Evolutionary conservation across 1,140 invertebrate species (phyloP).

Genomic region (Aphaenogaster floridana): DNA sequence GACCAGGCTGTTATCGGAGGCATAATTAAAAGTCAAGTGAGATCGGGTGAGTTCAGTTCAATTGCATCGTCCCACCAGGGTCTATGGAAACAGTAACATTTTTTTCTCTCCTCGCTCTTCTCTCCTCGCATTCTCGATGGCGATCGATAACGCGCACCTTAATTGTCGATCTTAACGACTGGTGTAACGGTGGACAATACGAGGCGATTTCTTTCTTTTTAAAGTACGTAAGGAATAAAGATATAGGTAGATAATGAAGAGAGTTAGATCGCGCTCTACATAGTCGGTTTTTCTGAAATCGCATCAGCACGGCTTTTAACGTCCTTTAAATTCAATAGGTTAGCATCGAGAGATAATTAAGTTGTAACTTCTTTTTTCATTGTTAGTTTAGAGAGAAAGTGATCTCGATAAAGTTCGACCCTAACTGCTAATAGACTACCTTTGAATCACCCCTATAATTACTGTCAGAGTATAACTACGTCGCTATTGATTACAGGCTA

Average conservation of each 20-base stretch:
- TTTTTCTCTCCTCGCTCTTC: slow-evolving; percentile 42
- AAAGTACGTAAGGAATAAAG: slow-evolving; percentile 78
- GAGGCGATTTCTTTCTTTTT: slow-evolving; percentile 68
- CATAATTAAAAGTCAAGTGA: slow-evolving; percentile 85
- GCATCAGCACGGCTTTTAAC: slow-evolving; percentile 48
- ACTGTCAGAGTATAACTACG: slow-evolving; percentile 83
- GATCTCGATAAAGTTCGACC: slow-evolving; percentile 84
- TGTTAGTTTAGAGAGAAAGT: slow-evolving; percentile 84
- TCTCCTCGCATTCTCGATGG: slow-evolving; percentile 28
- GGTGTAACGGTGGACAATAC: slow-evolving; percentile 76
- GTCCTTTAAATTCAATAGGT: slow-evolving; percentile 76
- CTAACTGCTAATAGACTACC: slow-evolving; percentile 83
- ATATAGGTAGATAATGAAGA: slow-evolving; percentile 75
- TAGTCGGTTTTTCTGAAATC: slow-evolving; percentile 73
- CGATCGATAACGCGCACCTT: slow-evolving; percentile 39
- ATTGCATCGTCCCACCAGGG: slow-evolving; percentile 82
- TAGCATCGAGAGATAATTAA: slow-evolving; percentile 80
- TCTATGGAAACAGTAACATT: slow-evolving; percentile 75
- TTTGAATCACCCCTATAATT: slow-evolving; percentile 82
- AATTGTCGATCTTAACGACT: slow-evolving; percentile 68
- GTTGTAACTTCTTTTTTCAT: slow-evolving; percentile 64
- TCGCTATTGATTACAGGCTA: slow-evolving; percentile 84
- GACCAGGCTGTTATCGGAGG: slow-evolving; percentile 85
- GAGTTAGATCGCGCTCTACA: slow-evolving; percentile 72
- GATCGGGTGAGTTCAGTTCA: slow-evolving; percentile 82